Conservation (phyloP, 2,797 vertebrate species). For the Hydrolagus colliei region DNA sequence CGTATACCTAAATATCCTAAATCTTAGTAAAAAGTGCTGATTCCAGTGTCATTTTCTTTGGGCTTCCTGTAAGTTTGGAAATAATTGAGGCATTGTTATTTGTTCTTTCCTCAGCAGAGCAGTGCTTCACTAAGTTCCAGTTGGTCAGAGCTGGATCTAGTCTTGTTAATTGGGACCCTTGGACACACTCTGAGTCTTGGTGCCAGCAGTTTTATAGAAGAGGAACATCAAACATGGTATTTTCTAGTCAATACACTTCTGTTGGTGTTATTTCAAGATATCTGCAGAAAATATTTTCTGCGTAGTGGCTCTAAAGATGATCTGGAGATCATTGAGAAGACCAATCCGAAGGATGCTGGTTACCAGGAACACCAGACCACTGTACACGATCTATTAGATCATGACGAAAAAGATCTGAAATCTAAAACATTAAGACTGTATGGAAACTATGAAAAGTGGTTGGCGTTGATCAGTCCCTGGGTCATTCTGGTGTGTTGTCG, state of each 20-base stretch:
- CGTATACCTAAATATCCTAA: too few species aligned
- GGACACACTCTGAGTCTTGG: slow-evolving; percentile 81
- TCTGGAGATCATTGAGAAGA: slow-evolving; percentile 32
- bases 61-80: too few species aligned
- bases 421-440: slow-evolving; percentile 21
- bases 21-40: too few species aligned
- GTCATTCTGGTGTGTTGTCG: slow-evolving; percentile 78
- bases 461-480: slow-evolving; percentile 72
- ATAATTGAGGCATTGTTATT: too few species aligned
- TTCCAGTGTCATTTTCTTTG: too few species aligned
- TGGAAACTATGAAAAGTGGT: slow-evolving; percentile 61
- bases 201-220: slow-evolving; percentile 89
- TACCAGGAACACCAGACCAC: slow-evolving; percentile 19
- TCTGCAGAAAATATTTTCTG: slow-evolving; percentile 72
- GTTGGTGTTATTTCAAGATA: slow-evolving; percentile 75
- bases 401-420: slow-evolving; percentile 30
- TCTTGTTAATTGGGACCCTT: slow-evolving; percentile 72
- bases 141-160: slow-evolving; percentile 75
- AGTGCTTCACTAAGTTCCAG: slow-evolving; percentile 40
- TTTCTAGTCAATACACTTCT: slow-evolving; percentile 86
- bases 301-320: slow-evolving; percentile 39
- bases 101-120: slow-evolving; percentile 42
- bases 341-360: rapidly evolving
- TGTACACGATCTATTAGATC: slow-evolving; percentile 33
- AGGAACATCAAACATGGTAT: slow-evolving; percentile 97